These are phyloP conservation scores for Arvicanthis niloticus DNA, from an alignment of 2,113 vertebrate species.

Conservation along the genomic window DNA sequence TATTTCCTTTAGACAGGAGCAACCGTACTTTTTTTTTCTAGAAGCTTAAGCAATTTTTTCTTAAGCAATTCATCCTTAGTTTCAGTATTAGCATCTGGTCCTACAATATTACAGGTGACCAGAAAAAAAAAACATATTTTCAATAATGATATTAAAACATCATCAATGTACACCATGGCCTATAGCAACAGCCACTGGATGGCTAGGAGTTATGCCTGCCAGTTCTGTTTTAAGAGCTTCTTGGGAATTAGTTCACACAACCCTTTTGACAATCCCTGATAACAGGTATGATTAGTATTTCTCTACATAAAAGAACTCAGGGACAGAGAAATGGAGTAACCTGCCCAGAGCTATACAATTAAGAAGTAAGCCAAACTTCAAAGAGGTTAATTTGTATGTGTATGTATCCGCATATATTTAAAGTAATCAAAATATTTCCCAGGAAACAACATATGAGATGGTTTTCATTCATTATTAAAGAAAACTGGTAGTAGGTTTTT, in stretches of 20 bases:
- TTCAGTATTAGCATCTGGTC: neutral
- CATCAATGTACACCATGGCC: neutral
- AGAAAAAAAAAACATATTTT: neutral
- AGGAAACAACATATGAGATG: neutral
- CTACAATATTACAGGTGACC: neutral
- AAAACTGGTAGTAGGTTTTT: neutral
- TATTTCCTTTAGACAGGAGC: too few relatives aligned
- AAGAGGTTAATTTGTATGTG: neutral
- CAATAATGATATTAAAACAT: neutral
- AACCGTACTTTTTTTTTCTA: neutral
- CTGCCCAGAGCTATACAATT: neutral
- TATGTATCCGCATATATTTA: neutral
- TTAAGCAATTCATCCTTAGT: neutral
- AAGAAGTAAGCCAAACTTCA: neutral
- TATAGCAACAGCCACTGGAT: neutral
- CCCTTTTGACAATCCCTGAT: neutral
- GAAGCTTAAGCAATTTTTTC: neutral
- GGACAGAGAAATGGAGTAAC: slow-evolving; percentile 13
- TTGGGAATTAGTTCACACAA: neutral
- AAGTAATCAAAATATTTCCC: neutral
- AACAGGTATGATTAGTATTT: neutral
- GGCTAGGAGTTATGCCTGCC: neutral
- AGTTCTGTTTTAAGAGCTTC: neutral
- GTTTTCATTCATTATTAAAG: slow-evolving; percentile 30
- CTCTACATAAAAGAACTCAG: neutral